These are phyloP conservation scores for Agrochola macilenta DNA, from an alignment of 2,888 invertebrate species.

Conservation along the genomic window DNA sequence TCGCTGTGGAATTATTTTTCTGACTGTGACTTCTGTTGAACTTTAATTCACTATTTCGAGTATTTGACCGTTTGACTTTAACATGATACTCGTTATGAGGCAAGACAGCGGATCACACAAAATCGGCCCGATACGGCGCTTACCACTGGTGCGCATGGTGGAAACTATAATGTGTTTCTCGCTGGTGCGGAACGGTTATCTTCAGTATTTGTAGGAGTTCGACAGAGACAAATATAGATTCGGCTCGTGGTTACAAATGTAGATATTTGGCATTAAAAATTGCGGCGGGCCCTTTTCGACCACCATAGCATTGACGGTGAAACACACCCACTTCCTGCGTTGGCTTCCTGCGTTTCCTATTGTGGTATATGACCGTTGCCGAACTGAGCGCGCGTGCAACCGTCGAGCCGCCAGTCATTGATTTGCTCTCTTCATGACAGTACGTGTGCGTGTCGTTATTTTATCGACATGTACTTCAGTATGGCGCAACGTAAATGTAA, in stretches of 20 bases:
- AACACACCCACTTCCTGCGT: neutral
- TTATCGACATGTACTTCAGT: too few relatives aligned
- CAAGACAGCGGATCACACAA: neutral
- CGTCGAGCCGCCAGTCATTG: too few relatives aligned
- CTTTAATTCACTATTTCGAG: neutral
- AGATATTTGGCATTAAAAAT: too few relatives aligned
- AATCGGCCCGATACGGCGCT: neutral
- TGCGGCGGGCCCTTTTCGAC: neutral
- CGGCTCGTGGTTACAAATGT: too few relatives aligned
- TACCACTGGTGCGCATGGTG: neutral
- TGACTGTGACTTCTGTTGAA: neutral
- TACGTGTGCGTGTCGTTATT: too few relatives aligned
- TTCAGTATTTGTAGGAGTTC: neutral
- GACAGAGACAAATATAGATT: too few relatives aligned
- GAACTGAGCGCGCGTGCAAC: too few relatives aligned
- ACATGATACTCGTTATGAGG: neutral
- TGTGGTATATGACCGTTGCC: too few relatives aligned
- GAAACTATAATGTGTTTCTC: neutral
- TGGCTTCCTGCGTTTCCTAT: too few relatives aligned
- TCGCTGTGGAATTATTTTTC: neutral
- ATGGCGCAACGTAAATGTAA: too few relatives aligned
- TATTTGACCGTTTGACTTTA: neutral
- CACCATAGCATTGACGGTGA: neutral
- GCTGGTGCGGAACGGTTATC: neutral
- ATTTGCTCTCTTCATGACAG: too few relatives aligned